Evolutionary conservation across 2,888 invertebrate species (phyloP), one percentile per base, ranked within the genome.

Genomic region (Bursaphelenchus okinawaensis): DNA sequence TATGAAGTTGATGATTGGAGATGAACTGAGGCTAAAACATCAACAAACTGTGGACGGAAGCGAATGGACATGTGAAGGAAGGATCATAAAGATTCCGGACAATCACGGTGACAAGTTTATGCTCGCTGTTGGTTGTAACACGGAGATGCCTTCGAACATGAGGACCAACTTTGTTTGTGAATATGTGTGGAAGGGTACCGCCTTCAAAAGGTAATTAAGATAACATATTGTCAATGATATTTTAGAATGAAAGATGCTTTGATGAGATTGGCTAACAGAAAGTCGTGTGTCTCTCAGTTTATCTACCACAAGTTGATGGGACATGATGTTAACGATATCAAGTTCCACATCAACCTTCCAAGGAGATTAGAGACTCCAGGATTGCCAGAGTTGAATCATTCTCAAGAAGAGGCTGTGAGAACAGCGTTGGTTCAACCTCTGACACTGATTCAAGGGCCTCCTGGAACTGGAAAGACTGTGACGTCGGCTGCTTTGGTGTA

Each of bases 401-500:
- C 93, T 0, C 98, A 95, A 87, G 93, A 95, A 1, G 95, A 93
- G 83, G 98, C 98, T 0, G 95, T 98, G 0, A 95, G 96, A 83
- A 95, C 96, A 82, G 96, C 95, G 0, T 87, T 99, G 2, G 95
- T 95, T 83, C 88, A 94, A 7, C 96, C 96, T 0, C 86, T 98
- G 22, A 93, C 93, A 26, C 85, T 99, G 29, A 99, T 99, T 82
- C 98, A 99, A 87, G 96, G 86, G 65, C 92, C 92, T 0, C 94
- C 94, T 0, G 93, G 93, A 56, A 96, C 96, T 0, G 96, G 96
- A 6, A 98, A 99, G 85, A 99, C 98, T 0, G 98, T 98, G 0
- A 99, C 98, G 0, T 96, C 96, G 0, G 98, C 98, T 0, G 95
- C 96, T 0, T 93, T 99, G 74, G 98, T 99, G 2, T 98, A 95